A percentile compares a stretch with the other conserved stretches of the same genome.
Evolutionary conservation across 2,113 vertebrate genomes (phyloP).

Genomic region (Pteronura brasiliensis): DNA sequence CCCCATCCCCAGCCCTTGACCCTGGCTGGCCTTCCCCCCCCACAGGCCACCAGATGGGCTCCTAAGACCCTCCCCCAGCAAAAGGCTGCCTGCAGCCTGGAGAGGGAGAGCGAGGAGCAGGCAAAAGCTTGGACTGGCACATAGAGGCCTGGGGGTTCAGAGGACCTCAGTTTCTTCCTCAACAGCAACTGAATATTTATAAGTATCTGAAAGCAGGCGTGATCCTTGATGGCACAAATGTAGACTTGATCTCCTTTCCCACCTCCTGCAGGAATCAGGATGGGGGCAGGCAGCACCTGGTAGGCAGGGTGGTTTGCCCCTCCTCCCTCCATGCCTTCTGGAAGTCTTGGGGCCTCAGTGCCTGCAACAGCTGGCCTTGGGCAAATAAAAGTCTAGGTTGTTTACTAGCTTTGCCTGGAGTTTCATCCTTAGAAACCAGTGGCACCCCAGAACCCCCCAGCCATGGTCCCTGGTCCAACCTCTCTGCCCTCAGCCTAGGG

Average conservation of each 20-base stretch:
- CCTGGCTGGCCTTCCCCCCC: conserved; percentile 43
- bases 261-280: background rate
- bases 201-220: background rate
- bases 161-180: conserved; percentile 51
- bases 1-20: conserved; percentile 70
- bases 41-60: conserved; percentile 74
- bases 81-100: conserved; percentile 45
- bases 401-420: conserved; percentile 44
- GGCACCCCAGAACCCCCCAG: background rate
- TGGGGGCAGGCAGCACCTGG: conserved; percentile 23
- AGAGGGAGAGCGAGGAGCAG: background rate
- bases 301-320: background rate
- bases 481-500: background rate
- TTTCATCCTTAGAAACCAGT: conserved; percentile 39
- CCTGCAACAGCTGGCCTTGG: conserved; percentile 61
- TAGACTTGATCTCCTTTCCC: background rate
- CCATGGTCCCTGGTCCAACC: background rate
- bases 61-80: conserved; percentile 41
- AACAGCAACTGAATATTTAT: background rate
- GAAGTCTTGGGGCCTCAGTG: conserved; percentile 39
- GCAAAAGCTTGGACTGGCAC: background rate
- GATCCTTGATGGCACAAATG: background rate
- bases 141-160: background rate
- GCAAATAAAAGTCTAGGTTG: conserved; percentile 68
- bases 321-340: background rate